phyloP scores from a whole-genome alignment of 2,797 vertebrate genomes.

The Helarctos malayanus region DNA sequence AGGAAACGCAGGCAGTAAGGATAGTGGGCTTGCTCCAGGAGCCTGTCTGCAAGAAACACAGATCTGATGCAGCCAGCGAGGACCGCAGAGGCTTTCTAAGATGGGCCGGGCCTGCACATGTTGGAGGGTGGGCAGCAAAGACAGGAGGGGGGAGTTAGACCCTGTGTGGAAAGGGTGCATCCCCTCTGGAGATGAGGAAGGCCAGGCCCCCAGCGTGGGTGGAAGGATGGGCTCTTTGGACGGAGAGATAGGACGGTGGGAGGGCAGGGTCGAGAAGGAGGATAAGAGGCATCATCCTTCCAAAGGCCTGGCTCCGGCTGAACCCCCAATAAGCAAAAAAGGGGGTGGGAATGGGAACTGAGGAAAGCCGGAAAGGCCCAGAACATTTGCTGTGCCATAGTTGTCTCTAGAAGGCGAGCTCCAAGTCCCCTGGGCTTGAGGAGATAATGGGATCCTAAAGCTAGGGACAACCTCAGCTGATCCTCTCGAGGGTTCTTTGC shows the following conservation, averaged over 20 bases:
- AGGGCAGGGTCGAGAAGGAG: not conserved
- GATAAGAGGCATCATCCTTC: not conserved
- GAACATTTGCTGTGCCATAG: rapidly evolving
- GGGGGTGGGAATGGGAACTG: not conserved
- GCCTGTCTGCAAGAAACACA: not conserved
- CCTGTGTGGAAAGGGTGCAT: not conserved
- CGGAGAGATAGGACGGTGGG: too few species aligned
- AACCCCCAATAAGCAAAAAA: not conserved
- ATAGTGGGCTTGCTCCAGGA: not conserved
- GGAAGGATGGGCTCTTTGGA: not conserved
- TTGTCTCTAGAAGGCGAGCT: not conserved
- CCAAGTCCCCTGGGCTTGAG: not conserved
- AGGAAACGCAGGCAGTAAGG: not conserved
- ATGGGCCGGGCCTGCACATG: not conserved
- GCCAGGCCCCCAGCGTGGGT: too few species aligned
- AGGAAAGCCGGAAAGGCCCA: not conserved
- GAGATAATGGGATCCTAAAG: too few species aligned
- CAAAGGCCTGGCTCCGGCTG: not conserved
- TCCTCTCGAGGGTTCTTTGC: not conserved
- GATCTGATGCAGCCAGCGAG: not conserved
- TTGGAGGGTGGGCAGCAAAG: too few species aligned
- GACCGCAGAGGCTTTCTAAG: not conserved
- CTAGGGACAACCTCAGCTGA: not conserved
- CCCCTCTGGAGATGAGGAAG: not conserved
- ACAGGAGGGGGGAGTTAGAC: not conserved